Evolutionary conservation across 2,113 vertebrate genomes (phyloP).

Genomic region (Tonatia bakeri): DNA sequence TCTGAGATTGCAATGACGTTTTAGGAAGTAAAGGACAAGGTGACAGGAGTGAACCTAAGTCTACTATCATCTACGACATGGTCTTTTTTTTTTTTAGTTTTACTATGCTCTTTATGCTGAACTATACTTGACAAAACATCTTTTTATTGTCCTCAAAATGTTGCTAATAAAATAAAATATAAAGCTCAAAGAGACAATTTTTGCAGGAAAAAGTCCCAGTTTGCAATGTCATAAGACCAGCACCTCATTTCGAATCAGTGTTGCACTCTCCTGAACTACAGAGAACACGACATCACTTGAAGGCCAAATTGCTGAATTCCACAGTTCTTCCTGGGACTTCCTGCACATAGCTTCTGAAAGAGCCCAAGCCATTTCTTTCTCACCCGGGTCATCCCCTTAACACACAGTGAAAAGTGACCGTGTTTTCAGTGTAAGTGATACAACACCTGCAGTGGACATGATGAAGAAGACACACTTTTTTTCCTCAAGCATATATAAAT

Average conservation of each 20-base stretch:
- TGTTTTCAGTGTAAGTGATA: not conserved
- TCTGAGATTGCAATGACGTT: not conserved
- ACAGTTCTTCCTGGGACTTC: not conserved
- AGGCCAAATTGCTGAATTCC: not conserved
- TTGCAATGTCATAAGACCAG: not conserved
- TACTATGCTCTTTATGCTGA: not conserved
- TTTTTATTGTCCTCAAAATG: not conserved
- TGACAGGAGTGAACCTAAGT: not conserved
- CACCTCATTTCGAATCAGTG: not conserved
- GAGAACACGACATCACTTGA: not conserved
- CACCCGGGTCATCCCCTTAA: not conserved
- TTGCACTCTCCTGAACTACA: not conserved
- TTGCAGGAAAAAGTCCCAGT: not conserved
- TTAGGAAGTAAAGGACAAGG: conserved; percentile 4
- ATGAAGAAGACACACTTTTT: not conserved
- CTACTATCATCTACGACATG: not conserved
- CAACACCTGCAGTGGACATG: not conserved
- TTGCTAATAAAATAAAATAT: conserved; percentile 2
- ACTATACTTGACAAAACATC: not conserved
- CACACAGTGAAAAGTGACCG: not conserved
- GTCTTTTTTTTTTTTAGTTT: not conserved
- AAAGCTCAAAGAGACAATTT: not conserved
- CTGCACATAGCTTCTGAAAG: not conserved
- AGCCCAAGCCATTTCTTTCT: not conserved
- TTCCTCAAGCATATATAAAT: not conserved